phyloP scores from a whole-genome alignment of 2,797 vertebrate genomes.

The Argyrosomus regius region DNA sequence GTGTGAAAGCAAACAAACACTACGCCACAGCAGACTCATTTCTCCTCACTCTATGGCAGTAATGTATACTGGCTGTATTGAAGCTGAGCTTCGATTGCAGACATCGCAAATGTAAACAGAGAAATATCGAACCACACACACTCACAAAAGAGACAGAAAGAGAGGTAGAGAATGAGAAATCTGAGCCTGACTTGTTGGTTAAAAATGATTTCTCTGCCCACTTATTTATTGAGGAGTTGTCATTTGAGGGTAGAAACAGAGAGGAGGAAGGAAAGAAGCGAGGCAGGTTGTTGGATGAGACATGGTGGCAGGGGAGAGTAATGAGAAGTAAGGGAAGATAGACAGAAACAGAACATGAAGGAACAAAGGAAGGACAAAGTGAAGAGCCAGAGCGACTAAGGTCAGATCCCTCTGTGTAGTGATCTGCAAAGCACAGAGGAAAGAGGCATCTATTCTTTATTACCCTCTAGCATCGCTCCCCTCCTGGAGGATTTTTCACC shows the following conservation, averaged over 20 bases:
- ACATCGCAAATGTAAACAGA: constrained; percentile 61
- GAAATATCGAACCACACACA: constrained; percentile 55
- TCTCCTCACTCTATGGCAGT: constrained; percentile 24
- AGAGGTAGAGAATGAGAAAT: constrained; percentile 38
- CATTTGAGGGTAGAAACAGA: constrained; percentile 43
- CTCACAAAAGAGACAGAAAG: constrained; percentile 27
- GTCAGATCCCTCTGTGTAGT: constrained; percentile 48
- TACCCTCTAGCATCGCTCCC: constrained; percentile 59
- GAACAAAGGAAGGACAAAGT: constrained; percentile 66
- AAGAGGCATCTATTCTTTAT: constrained; percentile 68
- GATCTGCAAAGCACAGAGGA: constrained; percentile 39
- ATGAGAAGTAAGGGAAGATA: constrained; percentile 53
- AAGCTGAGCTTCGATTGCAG: constrained; percentile 55
- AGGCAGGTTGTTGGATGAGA: constrained; percentile 37
- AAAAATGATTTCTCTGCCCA: constrained; percentile 53
- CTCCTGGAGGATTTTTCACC: constrained; percentile 71
- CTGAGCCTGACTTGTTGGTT: constrained; percentile 50
- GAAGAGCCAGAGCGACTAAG: constrained; percentile 41
- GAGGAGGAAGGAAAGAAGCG: constrained; percentile 11
- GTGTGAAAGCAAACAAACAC: constrained; percentile 37
- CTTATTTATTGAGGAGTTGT: constrained; percentile 57
- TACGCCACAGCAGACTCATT: constrained; percentile 6
- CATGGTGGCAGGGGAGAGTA: constrained; percentile 39
- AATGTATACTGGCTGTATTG: constrained; percentile 40
- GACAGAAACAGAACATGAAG: constrained; percentile 57